Conservation (phyloP, 2,797 vertebrate genomes). For the Podarcis siculus region DNA sequence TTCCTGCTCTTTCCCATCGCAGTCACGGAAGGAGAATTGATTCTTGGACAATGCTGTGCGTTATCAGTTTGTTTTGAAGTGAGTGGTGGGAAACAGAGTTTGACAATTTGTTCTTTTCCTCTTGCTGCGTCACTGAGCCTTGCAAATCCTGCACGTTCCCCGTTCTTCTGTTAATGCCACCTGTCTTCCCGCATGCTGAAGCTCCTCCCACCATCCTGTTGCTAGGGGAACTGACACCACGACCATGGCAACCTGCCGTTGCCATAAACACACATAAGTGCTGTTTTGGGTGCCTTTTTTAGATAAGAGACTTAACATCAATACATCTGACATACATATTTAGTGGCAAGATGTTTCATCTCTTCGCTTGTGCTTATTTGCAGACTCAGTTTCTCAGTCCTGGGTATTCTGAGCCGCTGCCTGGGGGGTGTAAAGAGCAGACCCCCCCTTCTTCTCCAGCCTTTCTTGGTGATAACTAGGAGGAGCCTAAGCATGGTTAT, state of each 20-base stretch:
- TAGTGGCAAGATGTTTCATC: neutral
- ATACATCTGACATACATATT: conserved; percentile 62
- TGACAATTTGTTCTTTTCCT: conserved; percentile 18
- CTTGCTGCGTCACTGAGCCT: conserved; percentile 8
- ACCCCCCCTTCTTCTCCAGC: neutral
- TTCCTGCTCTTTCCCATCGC: conserved; percentile 12
- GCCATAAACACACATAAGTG: conserved; percentile 72
- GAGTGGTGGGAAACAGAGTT: neutral
- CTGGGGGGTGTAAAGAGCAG: conserved; percentile 23
- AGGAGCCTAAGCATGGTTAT: neutral
- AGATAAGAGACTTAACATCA: conserved; percentile 70
- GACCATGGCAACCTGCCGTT: conserved; percentile 81
- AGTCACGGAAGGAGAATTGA: neutral
- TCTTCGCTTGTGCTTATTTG: conserved; percentile 3
- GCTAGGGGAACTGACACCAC: conserved; percentile 82
- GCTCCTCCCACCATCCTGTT: conserved; percentile 78
- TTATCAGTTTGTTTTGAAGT: neutral
- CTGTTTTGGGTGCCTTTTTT: conserved; percentile 60
- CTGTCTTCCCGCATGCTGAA: conserved; percentile 57
- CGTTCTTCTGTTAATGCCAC: conserved; percentile 54
- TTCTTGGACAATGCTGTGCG: neutral
- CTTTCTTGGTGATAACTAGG: conserved; percentile 19
- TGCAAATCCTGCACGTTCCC: neutral
- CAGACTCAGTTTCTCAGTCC: neutral
- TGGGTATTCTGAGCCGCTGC: conserved; percentile 31